Evolutionary conservation across 2,113 vertebrate species (phyloP), one percentile per base, ranked within the genome.

Genomic region (Sisor rabdophorus): DNA sequence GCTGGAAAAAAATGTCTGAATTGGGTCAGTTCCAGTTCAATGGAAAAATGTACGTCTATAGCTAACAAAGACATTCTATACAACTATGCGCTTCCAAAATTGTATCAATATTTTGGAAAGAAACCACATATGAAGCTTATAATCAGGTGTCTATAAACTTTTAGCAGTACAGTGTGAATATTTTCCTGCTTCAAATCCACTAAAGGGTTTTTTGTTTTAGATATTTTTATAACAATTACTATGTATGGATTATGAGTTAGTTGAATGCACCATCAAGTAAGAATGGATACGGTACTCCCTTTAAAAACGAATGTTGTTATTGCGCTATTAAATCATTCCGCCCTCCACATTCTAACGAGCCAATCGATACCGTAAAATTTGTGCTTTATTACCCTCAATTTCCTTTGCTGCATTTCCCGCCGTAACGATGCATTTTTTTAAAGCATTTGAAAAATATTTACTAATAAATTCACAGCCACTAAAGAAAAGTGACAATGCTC

Each of bases 401-500:
- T 61, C 24, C 22, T 26, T 59, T 19, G 15, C 36, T 65, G 40
- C 22, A 48, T 67, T 67, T 67, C 1, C 15, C 8, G n/a, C 22
- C 2, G 7, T 16, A 69, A 52, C 8, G 15, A n/a, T 61, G 56
- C 13, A 48, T 61, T 30, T 61, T 2, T 68, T 50, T 50, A 4
- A 59, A 74, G 40, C 56, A 61, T 61, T 52, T 48, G 58, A 24
- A 74, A 48, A 61, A 74, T 30, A 16, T 28, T 60, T 11, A 11
- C n/a, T 74, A 32, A 74, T 74, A 61, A 52, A 61, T 73, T 50
- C 44, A 32, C 44, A 61, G 48, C 24, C n/a, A 36, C 56, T 15
- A 19, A 16, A 36, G 58, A 61, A 74, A 74, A 32, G 26, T 61
- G 44, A 61, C 72, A 61, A 48, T 20, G 11, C 54, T 48, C 54